These are phyloP conservation scores for Cantharis rustica DNA, from an alignment of 2,888 invertebrate species.

Conservation along the genomic window DNA sequence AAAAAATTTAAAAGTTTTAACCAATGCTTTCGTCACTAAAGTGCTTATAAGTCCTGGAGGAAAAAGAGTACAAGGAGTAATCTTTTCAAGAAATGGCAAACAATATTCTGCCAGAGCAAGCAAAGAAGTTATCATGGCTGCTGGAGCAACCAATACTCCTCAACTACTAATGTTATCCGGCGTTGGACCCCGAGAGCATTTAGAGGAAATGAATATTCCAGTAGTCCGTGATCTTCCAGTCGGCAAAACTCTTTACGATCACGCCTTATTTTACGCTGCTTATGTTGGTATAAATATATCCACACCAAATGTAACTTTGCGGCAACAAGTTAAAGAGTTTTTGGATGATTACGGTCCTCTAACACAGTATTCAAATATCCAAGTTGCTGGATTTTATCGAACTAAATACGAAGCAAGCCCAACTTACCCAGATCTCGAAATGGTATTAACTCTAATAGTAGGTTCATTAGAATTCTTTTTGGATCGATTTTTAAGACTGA, in stretches of 20 bases:
- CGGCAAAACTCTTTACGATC: slow-evolving; percentile 76
- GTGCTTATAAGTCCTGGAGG: slow-evolving; percentile 63
- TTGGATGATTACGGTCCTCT: not conserved
- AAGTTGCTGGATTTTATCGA: not conserved
- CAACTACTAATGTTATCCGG: slow-evolving; percentile 69
- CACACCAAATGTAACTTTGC: slow-evolving; percentile 45
- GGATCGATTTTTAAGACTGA: not conserved
- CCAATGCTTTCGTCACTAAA: slow-evolving; percentile 61
- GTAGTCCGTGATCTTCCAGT: slow-evolving; percentile 69
- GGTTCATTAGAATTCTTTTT: not conserved
- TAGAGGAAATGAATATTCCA: slow-evolving; percentile 59
- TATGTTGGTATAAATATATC: slow-evolving; percentile 63
- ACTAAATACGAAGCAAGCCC: not conserved
- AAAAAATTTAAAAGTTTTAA: slow-evolving; percentile 59
- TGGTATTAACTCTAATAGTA: not conserved
- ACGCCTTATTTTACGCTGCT: slow-evolving; percentile 64
- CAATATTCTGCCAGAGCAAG: slow-evolving; percentile 57
- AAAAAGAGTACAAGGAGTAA: slow-evolving; percentile 59
- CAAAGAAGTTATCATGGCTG: slow-evolving; percentile 67
- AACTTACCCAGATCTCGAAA: not conserved
- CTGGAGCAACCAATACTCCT: slow-evolving; percentile 66
- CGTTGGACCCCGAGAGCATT: slow-evolving; percentile 64
- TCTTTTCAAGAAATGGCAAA: slow-evolving; percentile 58
- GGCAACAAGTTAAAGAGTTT: slow-evolving; percentile 56
- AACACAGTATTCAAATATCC: not conserved